A percentile compares a stretch with the other conserved stretches of the same genome.
Conservation (phyloP, 2,113 vertebrate genomes). For the Campylomormyrus numenius region DNA sequence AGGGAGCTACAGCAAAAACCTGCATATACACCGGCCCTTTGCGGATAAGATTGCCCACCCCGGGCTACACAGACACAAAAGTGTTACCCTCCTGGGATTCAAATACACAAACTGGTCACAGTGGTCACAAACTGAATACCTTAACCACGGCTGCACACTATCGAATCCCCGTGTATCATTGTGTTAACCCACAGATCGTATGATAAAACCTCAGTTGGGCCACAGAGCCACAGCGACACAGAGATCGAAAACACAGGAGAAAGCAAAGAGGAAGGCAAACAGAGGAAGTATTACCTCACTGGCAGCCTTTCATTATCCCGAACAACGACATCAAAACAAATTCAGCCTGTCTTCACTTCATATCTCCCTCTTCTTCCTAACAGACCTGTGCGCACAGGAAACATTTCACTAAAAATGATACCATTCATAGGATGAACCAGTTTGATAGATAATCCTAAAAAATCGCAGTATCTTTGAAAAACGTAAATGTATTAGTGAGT, state of each 20-base stretch:
- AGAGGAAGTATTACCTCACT: conserved; percentile 1
- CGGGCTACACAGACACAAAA: neutral
- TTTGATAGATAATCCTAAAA: neutral
- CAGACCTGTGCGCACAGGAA: too few relatives aligned
- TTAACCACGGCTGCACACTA: neutral
- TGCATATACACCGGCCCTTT: too few relatives aligned
- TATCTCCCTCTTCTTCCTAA: neutral
- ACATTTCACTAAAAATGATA: neutral
- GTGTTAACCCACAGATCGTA: neutral
- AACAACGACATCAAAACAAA: conserved; percentile 31
- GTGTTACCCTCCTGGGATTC: neutral
- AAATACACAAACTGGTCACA: neutral
- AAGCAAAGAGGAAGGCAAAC: neutral
- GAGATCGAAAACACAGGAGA: neutral
- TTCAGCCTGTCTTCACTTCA: conserved; percentile 20
- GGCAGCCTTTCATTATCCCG: conserved; percentile 22
- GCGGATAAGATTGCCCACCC: too few relatives aligned
- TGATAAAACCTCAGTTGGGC: neutral
- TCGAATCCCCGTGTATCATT: neutral
- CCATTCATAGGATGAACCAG: neutral
- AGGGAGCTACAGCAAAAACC: too few relatives aligned
- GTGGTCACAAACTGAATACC: neutral
- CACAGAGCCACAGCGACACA: neutral
- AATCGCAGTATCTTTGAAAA: neutral
- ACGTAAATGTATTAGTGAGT: neutral